These are phyloP conservation scores for Leucoraja ocellata DNA, from an alignment of 2,797 vertebrate species.

Conservation along the genomic window DNA sequence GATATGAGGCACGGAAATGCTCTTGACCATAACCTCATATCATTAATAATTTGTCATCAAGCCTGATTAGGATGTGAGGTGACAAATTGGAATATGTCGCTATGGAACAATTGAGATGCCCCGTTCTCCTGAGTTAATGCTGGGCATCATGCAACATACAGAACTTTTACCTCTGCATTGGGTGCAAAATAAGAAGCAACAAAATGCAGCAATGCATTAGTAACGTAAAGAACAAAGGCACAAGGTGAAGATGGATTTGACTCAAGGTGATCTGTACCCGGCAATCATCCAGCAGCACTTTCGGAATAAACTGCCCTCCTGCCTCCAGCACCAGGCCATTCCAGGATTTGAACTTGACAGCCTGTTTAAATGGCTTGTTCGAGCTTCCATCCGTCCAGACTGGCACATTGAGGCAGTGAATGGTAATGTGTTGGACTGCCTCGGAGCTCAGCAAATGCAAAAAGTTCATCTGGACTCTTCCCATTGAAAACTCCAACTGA, in stretches of 20 bases:
- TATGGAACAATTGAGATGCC: background rate
- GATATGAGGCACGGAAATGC: background rate
- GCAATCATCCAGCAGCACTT: constrained; percentile 76
- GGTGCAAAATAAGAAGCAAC: background rate
- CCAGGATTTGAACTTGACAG: constrained; percentile 82
- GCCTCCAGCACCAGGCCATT: constrained; percentile 75
- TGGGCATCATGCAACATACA: background rate
- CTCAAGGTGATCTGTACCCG: constrained; percentile 61
- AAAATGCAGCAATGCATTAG: background rate
- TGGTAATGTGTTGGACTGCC: constrained; percentile 82
- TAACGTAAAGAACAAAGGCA: background rate
- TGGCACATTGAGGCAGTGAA: constrained; percentile 82
- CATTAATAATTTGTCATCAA: background rate
- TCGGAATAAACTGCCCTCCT: constrained; percentile 72
- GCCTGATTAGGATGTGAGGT: background rate
- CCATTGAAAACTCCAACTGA: constrained; percentile 76
- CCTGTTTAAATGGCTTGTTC: constrained; percentile 52
- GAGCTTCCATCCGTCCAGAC: constrained; percentile 73
- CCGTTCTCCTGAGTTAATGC: background rate
- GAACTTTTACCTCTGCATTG: background rate
- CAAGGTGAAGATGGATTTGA: background rate
- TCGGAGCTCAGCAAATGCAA: constrained; percentile 88
- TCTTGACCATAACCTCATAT: background rate
- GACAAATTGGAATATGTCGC: background rate
- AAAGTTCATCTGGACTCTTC: constrained; percentile 94